phyloP scores from a whole-genome alignment of 2,888 invertebrate species.

The Hartigia nigra region DNA sequence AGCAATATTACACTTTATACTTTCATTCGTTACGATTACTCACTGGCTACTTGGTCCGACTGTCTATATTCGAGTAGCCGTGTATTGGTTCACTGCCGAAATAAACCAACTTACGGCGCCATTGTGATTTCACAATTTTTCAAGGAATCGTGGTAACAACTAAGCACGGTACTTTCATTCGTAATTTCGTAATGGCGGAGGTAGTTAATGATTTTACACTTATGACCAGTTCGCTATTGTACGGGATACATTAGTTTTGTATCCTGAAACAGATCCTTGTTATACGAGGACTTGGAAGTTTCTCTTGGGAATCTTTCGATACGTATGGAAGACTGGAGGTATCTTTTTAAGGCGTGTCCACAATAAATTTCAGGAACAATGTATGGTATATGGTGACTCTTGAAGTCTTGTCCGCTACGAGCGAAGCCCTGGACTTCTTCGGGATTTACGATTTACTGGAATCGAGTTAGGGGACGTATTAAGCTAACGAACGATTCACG shows the following conservation, averaged over 20 bases:
- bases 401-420: not conserved
- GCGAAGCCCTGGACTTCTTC: not conserved
- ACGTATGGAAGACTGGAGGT: not conserved
- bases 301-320: not conserved
- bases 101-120: not conserved
- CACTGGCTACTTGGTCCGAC: not conserved
- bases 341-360: not conserved
- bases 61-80: not conserved
- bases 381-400: not conserved
- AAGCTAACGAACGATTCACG: slow-evolving; percentile 1
- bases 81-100: not conserved
- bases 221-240: not conserved
- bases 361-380: not conserved
- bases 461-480: slow-evolving; percentile 1
- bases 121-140: not conserved
- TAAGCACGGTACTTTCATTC: not conserved
- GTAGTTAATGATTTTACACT: not conserved
- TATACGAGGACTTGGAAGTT: not conserved
- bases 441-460: slow-evolving; percentile 5
- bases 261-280: not conserved
- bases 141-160: not conserved
- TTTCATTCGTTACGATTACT: not conserved
- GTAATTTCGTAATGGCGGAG: not conserved
- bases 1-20: not conserved
- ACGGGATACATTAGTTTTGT: not conserved